phyloP scores from a whole-genome alignment of 2,797 vertebrate genomes.

The Eutrigla gurnardus region DNA sequence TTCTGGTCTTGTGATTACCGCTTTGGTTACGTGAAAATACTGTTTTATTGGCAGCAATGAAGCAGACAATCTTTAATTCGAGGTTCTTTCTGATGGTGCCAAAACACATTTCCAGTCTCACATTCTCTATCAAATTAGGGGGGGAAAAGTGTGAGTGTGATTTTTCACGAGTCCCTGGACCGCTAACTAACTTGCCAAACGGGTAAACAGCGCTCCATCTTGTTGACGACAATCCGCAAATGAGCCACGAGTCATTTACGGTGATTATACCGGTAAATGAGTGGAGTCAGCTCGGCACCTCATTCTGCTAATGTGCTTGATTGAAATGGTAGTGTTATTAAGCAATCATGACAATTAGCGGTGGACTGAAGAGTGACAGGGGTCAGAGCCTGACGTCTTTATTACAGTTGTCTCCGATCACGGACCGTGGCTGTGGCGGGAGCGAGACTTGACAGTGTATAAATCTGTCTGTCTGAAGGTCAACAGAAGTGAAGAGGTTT shows the following conservation, averaged over 20 bases:
- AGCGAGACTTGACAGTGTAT: conserved; percentile 76
- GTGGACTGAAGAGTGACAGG: conserved; percentile 73
- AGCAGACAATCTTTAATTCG: conserved; percentile 32
- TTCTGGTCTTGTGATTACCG: conserved; percentile 34
- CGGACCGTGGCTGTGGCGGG: conserved; percentile 47
- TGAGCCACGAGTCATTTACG: conserved; percentile 81
- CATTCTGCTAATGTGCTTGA: conserved; percentile 72
- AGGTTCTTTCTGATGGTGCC: conserved; percentile 33
- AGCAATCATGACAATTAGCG: conserved; percentile 72
- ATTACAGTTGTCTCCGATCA: conserved; percentile 68
- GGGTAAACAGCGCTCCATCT: conserved; percentile 76
- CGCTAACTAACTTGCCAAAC: conserved; percentile 87
- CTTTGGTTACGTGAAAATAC: conserved; percentile 8
- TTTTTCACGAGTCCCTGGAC: conserved; percentile 84
- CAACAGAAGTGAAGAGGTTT: conserved; percentile 84
- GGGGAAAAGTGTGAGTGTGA: conserved; percentile 81
- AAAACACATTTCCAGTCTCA: conserved; percentile 54
- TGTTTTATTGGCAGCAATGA: conserved; percentile 15
- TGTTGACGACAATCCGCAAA: conserved; percentile 83
- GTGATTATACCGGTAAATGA: conserved; percentile 78
- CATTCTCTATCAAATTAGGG: conserved; percentile 74
- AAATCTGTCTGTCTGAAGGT: conserved; percentile 86
- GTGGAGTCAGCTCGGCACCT: conserved; percentile 61
- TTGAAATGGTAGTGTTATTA: conserved; percentile 53
- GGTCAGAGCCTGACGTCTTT: conserved; percentile 72